These are phyloP conservation scores for Heliconius ethilla DNA, from an alignment of 2,888 invertebrate species.

Conservation along the genomic window DNA sequence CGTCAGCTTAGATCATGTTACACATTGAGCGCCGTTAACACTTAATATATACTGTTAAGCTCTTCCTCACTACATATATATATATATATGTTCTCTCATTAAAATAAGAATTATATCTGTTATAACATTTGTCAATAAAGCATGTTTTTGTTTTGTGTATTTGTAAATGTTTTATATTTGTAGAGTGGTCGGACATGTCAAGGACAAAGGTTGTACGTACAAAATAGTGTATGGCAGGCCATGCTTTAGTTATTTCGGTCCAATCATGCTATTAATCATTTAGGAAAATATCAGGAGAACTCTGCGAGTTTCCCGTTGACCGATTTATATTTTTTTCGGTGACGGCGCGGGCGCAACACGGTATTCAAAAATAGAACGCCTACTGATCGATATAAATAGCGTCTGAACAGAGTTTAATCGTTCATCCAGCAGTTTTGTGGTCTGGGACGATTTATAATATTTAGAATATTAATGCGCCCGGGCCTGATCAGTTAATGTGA, in stretches of 20 bases:
- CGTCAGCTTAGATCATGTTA: constrained; percentile 53
- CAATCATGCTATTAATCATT: constrained; percentile 65
- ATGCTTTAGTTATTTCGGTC: constrained; percentile 67
- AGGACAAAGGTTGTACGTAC: constrained; percentile 48
- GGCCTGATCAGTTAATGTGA: constrained; percentile 70
- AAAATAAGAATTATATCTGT: constrained; percentile 53
- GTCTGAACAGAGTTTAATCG: constrained; percentile 57
- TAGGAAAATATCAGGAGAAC: constrained; percentile 59
- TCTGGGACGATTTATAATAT: constrained; percentile 56
- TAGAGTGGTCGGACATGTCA: constrained; percentile 43
- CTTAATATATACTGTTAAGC: constrained; percentile 40
- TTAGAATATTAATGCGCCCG: constrained; percentile 63
- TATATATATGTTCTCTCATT: constrained; percentile 40
- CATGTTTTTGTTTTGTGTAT: constrained; percentile 44
- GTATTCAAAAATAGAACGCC: constrained; percentile 73
- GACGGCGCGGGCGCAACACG: constrained; percentile 75
- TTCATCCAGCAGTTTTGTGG: constrained; percentile 56
- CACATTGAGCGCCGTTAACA: constrained; percentile 45
- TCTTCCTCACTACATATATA: constrained; percentile 37
- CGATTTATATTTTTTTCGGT: constrained; percentile 69
- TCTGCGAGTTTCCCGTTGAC: constrained; percentile 65
- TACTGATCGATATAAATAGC: constrained; percentile 71
- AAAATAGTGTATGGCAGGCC: constrained; percentile 48
- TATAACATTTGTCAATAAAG: constrained; percentile 56
- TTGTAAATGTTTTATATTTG: constrained; percentile 43